Base-by-base conservation (phyloP, 2,888 invertebrate species). In the Spicauda simplicius region DNA sequence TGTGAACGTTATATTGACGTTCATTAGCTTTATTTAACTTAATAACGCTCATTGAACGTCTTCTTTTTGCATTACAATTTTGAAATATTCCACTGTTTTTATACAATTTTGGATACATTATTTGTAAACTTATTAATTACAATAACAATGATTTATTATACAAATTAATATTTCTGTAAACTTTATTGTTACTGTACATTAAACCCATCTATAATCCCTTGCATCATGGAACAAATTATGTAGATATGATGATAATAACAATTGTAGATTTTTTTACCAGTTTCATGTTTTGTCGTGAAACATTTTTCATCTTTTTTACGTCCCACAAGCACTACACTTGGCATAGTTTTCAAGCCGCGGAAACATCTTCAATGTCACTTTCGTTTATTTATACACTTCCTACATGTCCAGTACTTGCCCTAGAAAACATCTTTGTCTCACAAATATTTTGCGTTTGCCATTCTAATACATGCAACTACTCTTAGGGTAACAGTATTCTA, bases 341-440 rank as follows among this genome's bases (percentile, higher is more conserved):
- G 80, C 81, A 80, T 83, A 78, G 75, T 80, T 82, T 80, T 78
- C 75, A 77, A 75, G 77, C 80, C 76, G 79, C 86, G 85, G 87
- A 87, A 87, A 85, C 79, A 76, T 82, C 77, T 74, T 80, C 85
- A 87, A 87, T 86, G 87, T 87, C 88, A 87, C 83, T 82, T 83
- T 80, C 76, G 78, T 80, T 82, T 85, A 87, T 85, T 82, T 80
- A 77, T 81, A 81, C 74, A 76, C 77, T 76, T 80, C 77, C 78
- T 79, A 72, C 72, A 75, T 79, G 72, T 69, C 25, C 60, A 61
- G 63, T 62, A 52, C 66, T 65, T 64, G 52, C 67, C 65, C 56
- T 59, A 69, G 33, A 70, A 65, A 64, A 61, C 12, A 52, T 57
- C 18, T 62, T 67, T 67, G 56, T 62, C 52, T 57, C 57, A 64